phyloP scores from a whole-genome alignment of 2,888 invertebrate species.

The Parthenolecanium corni region DNA sequence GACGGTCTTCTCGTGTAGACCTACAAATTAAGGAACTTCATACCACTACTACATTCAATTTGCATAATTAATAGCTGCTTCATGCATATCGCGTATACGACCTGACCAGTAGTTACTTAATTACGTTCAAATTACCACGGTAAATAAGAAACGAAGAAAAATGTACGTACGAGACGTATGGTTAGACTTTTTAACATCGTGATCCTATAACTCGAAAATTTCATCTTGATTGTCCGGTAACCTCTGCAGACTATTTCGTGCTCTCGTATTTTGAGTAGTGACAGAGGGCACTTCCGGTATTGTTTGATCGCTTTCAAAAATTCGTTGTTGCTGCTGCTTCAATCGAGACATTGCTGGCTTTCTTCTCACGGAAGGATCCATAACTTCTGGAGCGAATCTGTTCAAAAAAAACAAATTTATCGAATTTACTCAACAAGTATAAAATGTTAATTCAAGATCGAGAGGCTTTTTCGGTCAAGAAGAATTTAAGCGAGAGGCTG shows the following conservation, averaged over 20 bases:
- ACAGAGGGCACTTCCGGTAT: conserved; percentile 44
- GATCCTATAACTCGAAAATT: conserved; percentile 45
- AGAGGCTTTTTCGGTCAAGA: no score
- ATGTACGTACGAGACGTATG: no score
- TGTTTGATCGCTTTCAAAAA: conserved; percentile 24
- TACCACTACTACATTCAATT: neutral
- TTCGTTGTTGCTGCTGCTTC: conserved; percentile 41
- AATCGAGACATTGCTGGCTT: conserved; percentile 31
- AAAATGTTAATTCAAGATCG: no score
- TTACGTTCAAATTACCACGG: no score
- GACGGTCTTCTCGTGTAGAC: no score
- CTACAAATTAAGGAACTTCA: neutral
- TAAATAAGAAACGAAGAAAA: no score
- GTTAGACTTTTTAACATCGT: no score
- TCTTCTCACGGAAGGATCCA: conserved; percentile 14
- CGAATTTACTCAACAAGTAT: conserved; percentile 6
- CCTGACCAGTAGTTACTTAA: no score
- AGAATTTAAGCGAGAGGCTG: no score
- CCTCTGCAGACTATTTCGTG: conserved; percentile 66
- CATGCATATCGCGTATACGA: no score
- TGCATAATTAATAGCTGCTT: no score
- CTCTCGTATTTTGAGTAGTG: conserved; percentile 66
- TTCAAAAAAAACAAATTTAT: neutral
- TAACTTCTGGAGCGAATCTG: conserved; percentile 14
- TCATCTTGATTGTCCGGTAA: conserved; percentile 78